Conservation (phyloP, 2,888 invertebrate species). For the Cepaea hortensis region DNA sequence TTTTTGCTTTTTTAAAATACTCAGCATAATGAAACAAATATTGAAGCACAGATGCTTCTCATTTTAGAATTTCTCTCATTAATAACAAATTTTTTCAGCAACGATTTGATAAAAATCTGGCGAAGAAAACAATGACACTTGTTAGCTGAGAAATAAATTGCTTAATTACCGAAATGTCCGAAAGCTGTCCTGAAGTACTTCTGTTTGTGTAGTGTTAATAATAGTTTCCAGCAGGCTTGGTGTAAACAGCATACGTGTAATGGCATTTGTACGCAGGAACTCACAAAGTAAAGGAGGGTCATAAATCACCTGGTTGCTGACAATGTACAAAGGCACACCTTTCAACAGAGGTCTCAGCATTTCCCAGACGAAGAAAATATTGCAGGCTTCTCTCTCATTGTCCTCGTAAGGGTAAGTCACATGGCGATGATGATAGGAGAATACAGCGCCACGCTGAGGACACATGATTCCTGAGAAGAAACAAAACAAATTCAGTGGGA, state of each 20-base stretch:
- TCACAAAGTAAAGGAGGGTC: constrained; percentile 74
- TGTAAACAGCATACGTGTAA: constrained; percentile 77
- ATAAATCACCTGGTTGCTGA: constrained; percentile 76
- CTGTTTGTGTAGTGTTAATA: constrained; percentile 69
- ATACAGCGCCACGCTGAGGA: constrained; percentile 76
- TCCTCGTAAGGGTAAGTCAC: constrained; percentile 71
- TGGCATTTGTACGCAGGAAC: constrained; percentile 69
- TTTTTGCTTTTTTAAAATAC: no score
- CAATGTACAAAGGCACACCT: constrained; percentile 75
- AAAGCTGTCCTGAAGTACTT: constrained; percentile 56
- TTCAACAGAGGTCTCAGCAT: constrained; percentile 76
- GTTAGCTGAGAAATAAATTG: no score
- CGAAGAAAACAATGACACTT: no score
- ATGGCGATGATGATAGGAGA: constrained; percentile 76
- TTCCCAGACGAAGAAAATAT: constrained; percentile 78
- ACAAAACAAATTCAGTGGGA: background rate
- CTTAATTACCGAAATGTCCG: constrained; percentile 63
- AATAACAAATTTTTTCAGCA: no score
- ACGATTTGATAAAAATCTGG: no score
- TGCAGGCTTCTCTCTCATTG: constrained; percentile 75
- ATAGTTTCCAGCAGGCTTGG: constrained; percentile 76
- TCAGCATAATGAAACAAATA: no score
- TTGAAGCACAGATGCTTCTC: no score
- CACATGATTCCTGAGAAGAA: constrained; percentile 73
- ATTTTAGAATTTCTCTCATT: no score